These are phyloP conservation scores for Apogon talboti DNA, from an alignment of 2,797 vertebrate genomes.

Conservation along the genomic window DNA sequence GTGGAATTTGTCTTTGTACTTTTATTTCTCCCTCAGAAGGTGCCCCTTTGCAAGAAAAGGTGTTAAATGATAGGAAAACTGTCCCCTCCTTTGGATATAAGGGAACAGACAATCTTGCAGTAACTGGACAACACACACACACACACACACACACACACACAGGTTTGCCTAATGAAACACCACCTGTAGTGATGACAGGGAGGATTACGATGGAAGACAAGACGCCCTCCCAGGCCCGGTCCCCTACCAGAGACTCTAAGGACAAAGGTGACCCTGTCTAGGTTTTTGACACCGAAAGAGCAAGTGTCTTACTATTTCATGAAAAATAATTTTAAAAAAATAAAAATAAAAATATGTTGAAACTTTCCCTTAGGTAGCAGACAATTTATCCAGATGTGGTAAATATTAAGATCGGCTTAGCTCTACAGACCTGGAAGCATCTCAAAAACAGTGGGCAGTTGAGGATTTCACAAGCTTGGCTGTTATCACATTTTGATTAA, in stretches of 20 bases:
- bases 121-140: slow-evolving; percentile 8
- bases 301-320: background rate
- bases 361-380: background rate
- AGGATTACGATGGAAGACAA: slow-evolving; percentile 48
- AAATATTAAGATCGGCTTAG: background rate
- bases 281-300: slow-evolving; percentile 12
- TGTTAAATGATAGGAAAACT: slow-evolving; percentile 53
- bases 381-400: slow-evolving; percentile 13
- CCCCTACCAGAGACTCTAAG: slow-evolving; percentile 2
- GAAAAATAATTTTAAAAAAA: background rate
- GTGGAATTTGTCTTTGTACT: slow-evolving; percentile 18
- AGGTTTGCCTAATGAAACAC: slow-evolving; percentile 43
- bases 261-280: slow-evolving; percentile 18
- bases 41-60: slow-evolving; percentile 33
- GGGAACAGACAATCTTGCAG: slow-evolving; percentile 26
- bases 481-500: slow-evolving; percentile 55
- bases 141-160: slow-evolving; percentile 17
- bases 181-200: slow-evolving; percentile 57
- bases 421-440: background rate
- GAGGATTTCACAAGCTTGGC: slow-evolving; percentile 23
- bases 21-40: slow-evolving; percentile 33
- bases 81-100: slow-evolving; percentile 25
- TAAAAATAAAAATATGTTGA: background rate
- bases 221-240: background rate
- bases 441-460: background rate